phyloP scores from a whole-genome alignment of 2,113 vertebrate genomes.

The Puntigrus tetrazona region DNA sequence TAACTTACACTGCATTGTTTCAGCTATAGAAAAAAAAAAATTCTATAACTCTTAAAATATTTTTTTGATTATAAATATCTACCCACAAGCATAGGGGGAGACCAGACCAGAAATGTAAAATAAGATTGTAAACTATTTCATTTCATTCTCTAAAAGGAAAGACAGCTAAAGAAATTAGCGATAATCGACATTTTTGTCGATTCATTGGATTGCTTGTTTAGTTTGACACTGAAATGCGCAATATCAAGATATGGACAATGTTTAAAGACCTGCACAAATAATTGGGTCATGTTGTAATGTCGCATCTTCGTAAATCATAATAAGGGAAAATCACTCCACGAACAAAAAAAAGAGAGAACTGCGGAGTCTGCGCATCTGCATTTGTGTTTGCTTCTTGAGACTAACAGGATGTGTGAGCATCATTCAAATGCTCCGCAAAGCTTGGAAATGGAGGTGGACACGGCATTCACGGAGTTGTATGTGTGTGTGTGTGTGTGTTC shows the following conservation, averaged over 20 bases:
- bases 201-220: neutral
- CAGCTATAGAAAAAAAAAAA: neutral
- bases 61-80: neutral
- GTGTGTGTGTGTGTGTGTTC: slow-evolving; percentile 44
- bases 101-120: neutral
- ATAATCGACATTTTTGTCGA: neutral
- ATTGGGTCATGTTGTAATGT: neutral
- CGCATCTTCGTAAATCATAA: neutral
- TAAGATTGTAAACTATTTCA: neutral
- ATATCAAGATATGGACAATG: neutral
- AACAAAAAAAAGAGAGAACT: neutral
- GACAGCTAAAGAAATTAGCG: neutral
- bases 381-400: neutral
- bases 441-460: neutral
- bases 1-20: neutral
- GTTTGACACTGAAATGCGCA: neutral
- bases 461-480: neutral
- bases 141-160: neutral
- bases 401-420: neutral
- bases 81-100: neutral
- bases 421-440: neutral
- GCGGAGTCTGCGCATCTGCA: neutral
- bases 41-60: too few species aligned
- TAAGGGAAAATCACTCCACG: neutral
- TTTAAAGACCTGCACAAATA: neutral